Conservation (phyloP, 2,888 invertebrate genomes). For the Hypena proboscidalis region DNA sequence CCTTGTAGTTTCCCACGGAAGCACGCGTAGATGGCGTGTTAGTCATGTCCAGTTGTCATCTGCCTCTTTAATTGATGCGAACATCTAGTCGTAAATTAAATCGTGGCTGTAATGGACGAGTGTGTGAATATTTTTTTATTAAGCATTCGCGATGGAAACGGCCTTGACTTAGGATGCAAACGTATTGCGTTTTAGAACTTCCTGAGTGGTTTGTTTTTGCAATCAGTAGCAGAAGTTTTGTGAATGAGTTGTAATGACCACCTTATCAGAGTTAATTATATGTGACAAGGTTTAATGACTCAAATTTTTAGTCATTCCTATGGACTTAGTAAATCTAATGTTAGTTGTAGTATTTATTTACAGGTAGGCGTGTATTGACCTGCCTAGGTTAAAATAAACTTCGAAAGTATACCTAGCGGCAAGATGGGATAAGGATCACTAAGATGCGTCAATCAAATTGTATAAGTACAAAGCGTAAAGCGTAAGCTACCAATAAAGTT, state of each 20-base stretch:
- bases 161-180: slow-evolving; percentile 44
- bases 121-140: slow-evolving; percentile 61
- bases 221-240: too few species aligned
- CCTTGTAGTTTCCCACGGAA: slow-evolving; percentile 69
- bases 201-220: slow-evolving; percentile 1
- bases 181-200: slow-evolving; percentile 4
- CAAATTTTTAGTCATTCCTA: neutral
- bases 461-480: too few species aligned
- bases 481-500: too few species aligned
- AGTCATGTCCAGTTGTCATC: slow-evolving; percentile 78
- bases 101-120: slow-evolving; percentile 66
- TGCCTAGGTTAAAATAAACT: too few species aligned
- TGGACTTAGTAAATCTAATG: neutral
- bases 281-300: neutral
- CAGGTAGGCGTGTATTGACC: too few species aligned
- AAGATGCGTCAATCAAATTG: too few species aligned
- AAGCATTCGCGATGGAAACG: slow-evolving; percentile 46
- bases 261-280: too few species aligned
- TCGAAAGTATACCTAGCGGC: too few species aligned
- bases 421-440: too few species aligned
- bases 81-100: slow-evolving; percentile 80
- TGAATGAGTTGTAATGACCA: too few species aligned
- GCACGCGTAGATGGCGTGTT: slow-evolving; percentile 75
- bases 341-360: too few species aligned
- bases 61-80: slow-evolving; percentile 79